These are phyloP conservation scores for Chrysogorgia sp. DNA, from an alignment of 92 coral and sea anemone genomes.

Conservation along the genomic window DNA sequence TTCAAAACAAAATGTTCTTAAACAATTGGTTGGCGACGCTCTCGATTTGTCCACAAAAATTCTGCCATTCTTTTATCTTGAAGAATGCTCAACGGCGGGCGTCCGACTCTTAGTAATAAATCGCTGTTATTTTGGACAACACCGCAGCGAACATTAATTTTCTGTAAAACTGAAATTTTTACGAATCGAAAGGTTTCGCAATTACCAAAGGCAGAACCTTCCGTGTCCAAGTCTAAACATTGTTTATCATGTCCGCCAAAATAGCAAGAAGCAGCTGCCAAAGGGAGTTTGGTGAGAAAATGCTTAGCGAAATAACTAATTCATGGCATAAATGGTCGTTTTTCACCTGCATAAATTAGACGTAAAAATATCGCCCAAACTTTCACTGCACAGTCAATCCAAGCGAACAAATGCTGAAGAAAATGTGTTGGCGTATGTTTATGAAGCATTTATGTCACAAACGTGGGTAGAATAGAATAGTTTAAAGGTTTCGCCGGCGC, in stretches of 20 bases:
- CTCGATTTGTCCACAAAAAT: too few species aligned
- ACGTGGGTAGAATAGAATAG: neutral
- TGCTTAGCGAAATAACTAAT: conserved; percentile 50
- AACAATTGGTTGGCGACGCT: neutral
- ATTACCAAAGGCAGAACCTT: neutral
- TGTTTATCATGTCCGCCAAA: neutral
- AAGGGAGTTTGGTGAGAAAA: conserved; percentile 34
- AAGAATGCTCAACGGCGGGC: neutral
- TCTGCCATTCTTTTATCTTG: too few species aligned
- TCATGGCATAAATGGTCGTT: conserved; percentile 24
- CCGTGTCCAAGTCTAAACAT: neutral
- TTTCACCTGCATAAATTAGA: conserved; percentile 45
- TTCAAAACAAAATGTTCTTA: neutral
- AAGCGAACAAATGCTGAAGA: neutral
- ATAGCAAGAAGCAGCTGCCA: conserved; percentile 14
- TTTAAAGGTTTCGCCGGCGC: neutral
- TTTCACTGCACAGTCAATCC: neutral
- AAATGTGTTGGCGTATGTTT: neutral
- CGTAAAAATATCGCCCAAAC: conserved; percentile 37
- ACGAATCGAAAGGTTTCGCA: neutral
- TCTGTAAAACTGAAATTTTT: neutral
- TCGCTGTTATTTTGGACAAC: neutral
- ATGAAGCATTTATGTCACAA: conserved; percentile 10
- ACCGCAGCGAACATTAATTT: neutral
- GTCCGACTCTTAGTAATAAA: neutral